These are phyloP conservation scores for Tethea ocularis DNA, from an alignment of 2,888 invertebrate species.

Conservation along the genomic window DNA sequence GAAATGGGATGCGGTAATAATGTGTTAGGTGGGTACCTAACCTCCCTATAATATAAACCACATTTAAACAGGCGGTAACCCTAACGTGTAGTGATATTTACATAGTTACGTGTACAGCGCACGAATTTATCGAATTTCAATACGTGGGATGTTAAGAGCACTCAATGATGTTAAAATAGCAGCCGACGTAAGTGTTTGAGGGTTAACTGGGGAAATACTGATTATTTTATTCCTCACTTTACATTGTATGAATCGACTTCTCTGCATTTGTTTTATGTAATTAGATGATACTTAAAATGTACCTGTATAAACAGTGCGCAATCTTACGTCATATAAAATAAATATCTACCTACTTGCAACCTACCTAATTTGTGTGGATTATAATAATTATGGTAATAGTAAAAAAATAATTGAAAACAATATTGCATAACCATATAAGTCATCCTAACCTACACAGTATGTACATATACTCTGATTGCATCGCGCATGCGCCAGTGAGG, in stretches of 20 bases:
- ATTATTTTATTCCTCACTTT: background rate
- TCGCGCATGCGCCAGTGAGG: conserved; percentile 57
- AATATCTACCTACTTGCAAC: no score
- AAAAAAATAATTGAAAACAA: background rate
- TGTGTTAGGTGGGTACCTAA: no score
- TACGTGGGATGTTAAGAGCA: conserved; percentile 12
- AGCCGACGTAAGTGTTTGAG: conserved; percentile 1
- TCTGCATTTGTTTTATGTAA: background rate
- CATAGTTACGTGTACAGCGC: conserved; percentile 19
- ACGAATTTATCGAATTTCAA: conserved; percentile 5
- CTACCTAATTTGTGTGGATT: background rate
- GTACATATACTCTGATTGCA: conserved; percentile 47
- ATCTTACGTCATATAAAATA: no score
- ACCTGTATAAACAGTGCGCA: no score
- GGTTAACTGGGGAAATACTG: background rate
- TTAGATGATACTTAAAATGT: background rate
- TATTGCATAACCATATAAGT: conserved; percentile 1
- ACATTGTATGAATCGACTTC: background rate
- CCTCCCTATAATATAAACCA: no score
- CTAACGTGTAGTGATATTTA: conserved; percentile 30
- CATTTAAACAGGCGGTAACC: conserved; percentile 11
- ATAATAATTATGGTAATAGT: background rate
- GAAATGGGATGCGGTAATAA: background rate
- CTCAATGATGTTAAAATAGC: conserved; percentile 10
- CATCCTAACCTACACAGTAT: conserved; percentile 20